Base-by-base conservation (phyloP, 2,888 invertebrate species). In the Epiblema foenella region DNA sequence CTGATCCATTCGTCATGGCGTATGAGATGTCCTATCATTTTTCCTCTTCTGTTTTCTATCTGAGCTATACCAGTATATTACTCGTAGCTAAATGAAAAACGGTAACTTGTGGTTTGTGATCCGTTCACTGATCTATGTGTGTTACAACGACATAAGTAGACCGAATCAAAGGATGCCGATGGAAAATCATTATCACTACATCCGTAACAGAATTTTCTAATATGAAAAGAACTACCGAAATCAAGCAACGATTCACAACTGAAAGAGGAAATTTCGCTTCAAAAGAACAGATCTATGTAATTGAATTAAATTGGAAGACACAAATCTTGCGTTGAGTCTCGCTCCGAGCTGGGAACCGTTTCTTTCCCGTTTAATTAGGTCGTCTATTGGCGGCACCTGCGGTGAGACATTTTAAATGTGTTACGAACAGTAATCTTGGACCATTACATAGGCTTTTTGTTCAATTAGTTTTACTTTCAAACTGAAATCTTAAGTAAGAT, bases 341-440 rank as follows among this genome's bases (percentile, higher is more conserved):
- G 83, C 80, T 87, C 82, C 81, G 81, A 81, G 79, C 78, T 78
- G 80, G 80, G 82, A 81, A 81, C 79, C 80, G 82, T 86, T 87
- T 89, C 86, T 87, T 88, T 82, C 77, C 73, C 76, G 81, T 87
- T 89, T 89, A 90, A 90, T 90, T 89, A 89, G 83, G 86, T 81
- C 79, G 80, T 78, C 85, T 85, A 88, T 89, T 85, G 85, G 87
- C 80, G 78, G 85, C 90, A 90, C 88, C 90, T 90, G 90, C 82
- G 89, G 81, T 85, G 78, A 75, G 75, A 74, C 80, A 83, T 81
- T 81, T 81, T 81, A 75, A 65, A 74, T 46, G 11, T 12, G 4
- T 67, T 49, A 3, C 10, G 37, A 56, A 62, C 66, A 67, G 71
- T 49, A 66, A 33, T 59, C 51, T 20, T 18, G 39, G 39, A 39